phyloP scores from a whole-genome alignment of 2,113 vertebrate species.

The Pygoscelis antarcticus region DNA sequence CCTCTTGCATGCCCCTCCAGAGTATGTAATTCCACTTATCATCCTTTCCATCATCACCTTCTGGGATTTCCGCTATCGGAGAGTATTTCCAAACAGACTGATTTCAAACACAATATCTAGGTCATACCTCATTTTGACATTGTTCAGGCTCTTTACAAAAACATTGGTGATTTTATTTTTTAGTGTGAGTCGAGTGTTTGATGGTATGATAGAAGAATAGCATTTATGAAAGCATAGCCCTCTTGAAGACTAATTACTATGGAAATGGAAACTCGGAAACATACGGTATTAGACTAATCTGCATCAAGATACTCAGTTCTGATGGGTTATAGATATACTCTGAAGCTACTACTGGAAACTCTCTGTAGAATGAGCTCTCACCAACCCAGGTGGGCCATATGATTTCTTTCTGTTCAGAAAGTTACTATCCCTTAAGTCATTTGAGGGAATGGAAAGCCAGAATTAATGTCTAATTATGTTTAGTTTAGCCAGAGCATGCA shows the following conservation, averaged over 20 bases:
- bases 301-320: neutral
- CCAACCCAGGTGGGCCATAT: conserved; percentile 31
- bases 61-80: neutral
- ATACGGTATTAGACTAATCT: neutral
- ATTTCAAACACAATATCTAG: neutral
- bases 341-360: neutral
- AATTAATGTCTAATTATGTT: conserved; percentile 59
- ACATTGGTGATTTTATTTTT: neutral
- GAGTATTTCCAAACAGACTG: conserved; percentile 15
- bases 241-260: neutral
- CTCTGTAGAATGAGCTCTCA: conserved; percentile 1
- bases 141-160: neutral
- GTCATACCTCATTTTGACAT: neutral
- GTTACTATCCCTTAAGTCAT: conserved; percentile 49
- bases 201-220: neutral
- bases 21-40: conserved; percentile 32
- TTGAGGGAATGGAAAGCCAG: conserved; percentile 57
- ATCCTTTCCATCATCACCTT: conserved; percentile 42
- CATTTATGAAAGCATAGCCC: neutral
- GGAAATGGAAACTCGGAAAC: neutral
- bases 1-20: neutral
- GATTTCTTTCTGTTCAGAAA: conserved; percentile 37
- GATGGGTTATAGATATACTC: neutral
- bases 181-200: neutral
- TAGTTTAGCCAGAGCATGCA: conserved; percentile 49